Conservation (phyloP, 2,888 invertebrate species). For the Nowickia ferox region DNA sequence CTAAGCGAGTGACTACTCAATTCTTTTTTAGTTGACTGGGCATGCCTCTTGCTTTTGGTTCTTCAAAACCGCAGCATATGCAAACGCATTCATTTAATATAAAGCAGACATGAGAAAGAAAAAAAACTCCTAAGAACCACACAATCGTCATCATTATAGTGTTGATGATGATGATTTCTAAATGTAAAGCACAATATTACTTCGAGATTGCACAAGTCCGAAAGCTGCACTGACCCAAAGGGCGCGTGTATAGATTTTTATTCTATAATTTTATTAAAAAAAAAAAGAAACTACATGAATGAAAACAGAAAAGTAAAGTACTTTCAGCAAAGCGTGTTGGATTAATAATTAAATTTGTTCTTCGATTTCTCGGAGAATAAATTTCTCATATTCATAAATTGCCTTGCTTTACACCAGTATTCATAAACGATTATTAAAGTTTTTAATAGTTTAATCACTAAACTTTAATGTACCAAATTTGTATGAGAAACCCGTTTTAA, state of each 20-base stretch:
- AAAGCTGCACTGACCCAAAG: neutral
- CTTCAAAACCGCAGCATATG: neutral
- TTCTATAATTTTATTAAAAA: too few relatives aligned
- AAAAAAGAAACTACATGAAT: too few relatives aligned
- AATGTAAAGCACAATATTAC: constrained; percentile 28
- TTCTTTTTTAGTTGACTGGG: neutral
- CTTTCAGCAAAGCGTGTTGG: too few relatives aligned
- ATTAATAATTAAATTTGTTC: neutral
- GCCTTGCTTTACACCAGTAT: too few relatives aligned
- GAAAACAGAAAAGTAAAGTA: too few relatives aligned
- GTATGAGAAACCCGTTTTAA: too few relatives aligned
- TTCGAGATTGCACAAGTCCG: neutral
- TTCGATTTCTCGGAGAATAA: too few relatives aligned
- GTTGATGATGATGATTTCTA: constrained; percentile 25
- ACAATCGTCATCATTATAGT: neutral
- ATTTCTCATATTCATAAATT: too few relatives aligned
- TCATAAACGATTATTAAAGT: too few relatives aligned
- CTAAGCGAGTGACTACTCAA: neutral
- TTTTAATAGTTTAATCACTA: too few relatives aligned
- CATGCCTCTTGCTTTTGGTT: constrained; percentile 9
- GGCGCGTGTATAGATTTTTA: too few relatives aligned
- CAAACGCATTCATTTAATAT: constrained; percentile 42
- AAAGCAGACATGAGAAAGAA: neutral
- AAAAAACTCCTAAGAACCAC: constrained; percentile 21
- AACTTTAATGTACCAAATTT: too few relatives aligned